Evolutionary conservation across 2,888 invertebrate genomes (phyloP), one percentile per base, ranked within the genome.

Genomic region (Alviniconcha strummeri): DNA sequence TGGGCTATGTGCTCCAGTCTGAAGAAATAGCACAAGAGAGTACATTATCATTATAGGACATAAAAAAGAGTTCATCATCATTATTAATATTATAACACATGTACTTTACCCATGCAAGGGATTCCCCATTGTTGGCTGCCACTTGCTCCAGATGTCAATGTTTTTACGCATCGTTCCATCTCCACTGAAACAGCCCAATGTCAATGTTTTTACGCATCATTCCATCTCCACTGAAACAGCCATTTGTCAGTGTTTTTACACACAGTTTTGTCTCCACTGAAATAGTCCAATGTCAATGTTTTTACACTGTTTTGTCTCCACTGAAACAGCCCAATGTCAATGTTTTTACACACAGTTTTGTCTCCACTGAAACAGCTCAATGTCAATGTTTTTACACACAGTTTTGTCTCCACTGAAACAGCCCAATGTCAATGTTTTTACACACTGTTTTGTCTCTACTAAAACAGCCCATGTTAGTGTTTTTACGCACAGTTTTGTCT

Each of bases 211-310:
- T 99, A 80, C 99, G 95, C 90, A 99, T 94, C 0, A 99, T 99
- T 0, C 98, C 99, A 95, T 99, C 99, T 0, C 99, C 99, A 90
- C 94, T 94, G 88, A 84, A 92, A 88, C 57, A 57, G 9, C 99
- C 99, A 99, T 88, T 99, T 97, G 93, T 99, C 99, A 0, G 97
- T 96, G 95, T 99, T 99, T 94, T 99, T 99, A 80, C 99, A 95
- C 90, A 99, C 94, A 0, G 99, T 99, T 0, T 98, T 99, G 95
- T 99, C 99, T 0, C 99, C 99, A 90, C 94, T 94, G 88, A 84
- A 92, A 88, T 19, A 57, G 9, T 99, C 99, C 99, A 88, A 99
- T 97, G 93, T 99, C 99, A 0, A 97, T 96, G 95, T 99, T 99
- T 94, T 99, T 99, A 80, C 99, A 99, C 94, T 0, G 99, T 99